Base-by-base conservation (phyloP, 2,797 vertebrate species). In the Sebastiscus albofasciatus region DNA sequence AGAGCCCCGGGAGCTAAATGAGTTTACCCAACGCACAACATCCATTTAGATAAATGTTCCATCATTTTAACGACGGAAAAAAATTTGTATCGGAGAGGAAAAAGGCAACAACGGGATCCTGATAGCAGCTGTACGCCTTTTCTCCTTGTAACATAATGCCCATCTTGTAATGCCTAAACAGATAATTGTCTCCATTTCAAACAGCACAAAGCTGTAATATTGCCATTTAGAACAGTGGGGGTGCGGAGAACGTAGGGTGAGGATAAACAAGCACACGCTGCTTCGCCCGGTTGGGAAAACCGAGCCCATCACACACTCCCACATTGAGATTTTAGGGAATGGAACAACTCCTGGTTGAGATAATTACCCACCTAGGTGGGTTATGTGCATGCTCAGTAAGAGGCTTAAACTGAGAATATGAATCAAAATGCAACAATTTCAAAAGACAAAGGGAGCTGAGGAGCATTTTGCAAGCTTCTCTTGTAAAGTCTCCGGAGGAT, bases 1-100 rank as follows among this genome's bases (percentile, higher is more conserved):
- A 93, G 90, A 94, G 93, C 95, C 93, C 92, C 76, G 55, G 94
- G 94, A 95, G 95, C 95, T 92, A 93, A 95, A 95, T 93, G 93
- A 95, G 94, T 96, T 96, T 95, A 96, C 93, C 88, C 91, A 94
- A 94, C 84, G 92, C 92, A 94, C 90, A 90, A 93, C 89, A 92
- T 94, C 94, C 93, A 95, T 96, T 96, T 95, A 94, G 94, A 95
- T 92, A 95, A 94, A 95, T 95, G 92, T 93, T 94, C 90, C 85
- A 92, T 94, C 93, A 93, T 93, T 93, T 93, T 94, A 94, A 95
- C 94, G 93, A 93, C 5, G 82, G 92, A 90, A 92, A 92, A 68
- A 92, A 68, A 91, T 90, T 90, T 88, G 90, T 90, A 91, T 84
- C 60, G 82, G 72, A 78, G 77, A 74, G 59, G 29, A 61, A 87